Base-by-base conservation (phyloP, 1,140 invertebrate species). In the Hyles euphorbiae region DNA sequence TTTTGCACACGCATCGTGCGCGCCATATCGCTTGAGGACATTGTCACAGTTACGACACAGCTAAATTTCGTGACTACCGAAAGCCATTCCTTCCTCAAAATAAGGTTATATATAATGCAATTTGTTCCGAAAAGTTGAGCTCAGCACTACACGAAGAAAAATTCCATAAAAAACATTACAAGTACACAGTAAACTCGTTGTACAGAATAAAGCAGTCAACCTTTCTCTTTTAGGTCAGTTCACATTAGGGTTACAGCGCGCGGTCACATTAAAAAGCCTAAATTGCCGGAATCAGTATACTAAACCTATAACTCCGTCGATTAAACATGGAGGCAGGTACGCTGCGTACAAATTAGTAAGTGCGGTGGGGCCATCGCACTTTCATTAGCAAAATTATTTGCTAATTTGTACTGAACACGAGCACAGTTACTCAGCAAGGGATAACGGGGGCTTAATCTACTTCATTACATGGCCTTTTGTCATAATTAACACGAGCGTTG, bases 341-440 rank as follows among this genome's bases (percentile, higher is more conserved):
- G 57, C 44, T 47, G 44, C 4, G 43, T 56, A 64, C 70, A 70
- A 74, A 71, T 67, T 63, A 58, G 51, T 46, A 54, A 43, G 54
- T 40, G 34, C 58, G 53, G 53, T 7, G 61, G 47, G 68, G 63
- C 68, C 62, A 70, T 61, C 61, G 61, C 65, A 78, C 71, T 71
- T 77, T 72, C 68, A 77, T 82, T 77, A 80, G 61, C 48, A 60
- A 70, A 80, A 84, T 81, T 71, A 76, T 81, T 82, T 70, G 78
- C 70, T 81, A 81, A 83, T 81, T 83, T 77, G 77, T 70, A 68
- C 61, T 46, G 63, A 72, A 73, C 70, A 63, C 67, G 58, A 65
- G 59, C 59, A 57, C 68, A 61, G 63, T 55, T 65, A 68, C 58
- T 66, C 56, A 65, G 73, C 61, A 70, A 70, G 60, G 72, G 72